These are phyloP conservation scores for Diarsia dahlii DNA, from an alignment of 2,888 invertebrate species.

Conservation along the genomic window DNA sequence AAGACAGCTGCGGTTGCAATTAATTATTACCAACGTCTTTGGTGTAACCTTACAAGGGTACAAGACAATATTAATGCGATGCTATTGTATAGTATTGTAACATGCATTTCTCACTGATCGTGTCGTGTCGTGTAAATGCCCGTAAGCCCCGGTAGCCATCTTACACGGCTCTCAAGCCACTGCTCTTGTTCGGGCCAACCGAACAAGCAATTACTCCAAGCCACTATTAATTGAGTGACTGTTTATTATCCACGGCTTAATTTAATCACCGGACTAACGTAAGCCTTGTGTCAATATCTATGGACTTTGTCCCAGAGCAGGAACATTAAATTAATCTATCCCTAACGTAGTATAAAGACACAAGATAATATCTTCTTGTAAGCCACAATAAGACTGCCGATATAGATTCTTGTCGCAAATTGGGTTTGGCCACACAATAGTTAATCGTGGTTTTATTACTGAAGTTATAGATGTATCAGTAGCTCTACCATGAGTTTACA, in stretches of 20 bases:
- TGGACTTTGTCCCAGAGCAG: conserved; percentile 30
- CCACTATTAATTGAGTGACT: conserved; percentile 58
- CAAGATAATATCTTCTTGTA: conserved; percentile 52
- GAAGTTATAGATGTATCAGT: conserved; percentile 37
- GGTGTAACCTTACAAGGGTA: conserved; percentile 8
- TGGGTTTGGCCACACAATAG: conserved; percentile 41
- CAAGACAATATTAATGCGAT: conserved; percentile 27
- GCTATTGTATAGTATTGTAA: conserved; percentile 34
- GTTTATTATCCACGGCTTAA: conserved; percentile 62
- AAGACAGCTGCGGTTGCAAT: conserved; percentile 19
- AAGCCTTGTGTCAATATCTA: conserved; percentile 55
- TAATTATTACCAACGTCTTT: conserved; percentile 36
- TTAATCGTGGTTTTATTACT: conserved; percentile 47
- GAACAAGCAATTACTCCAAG: conserved; percentile 57
- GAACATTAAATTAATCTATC: conserved; percentile 59
- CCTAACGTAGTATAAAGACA: conserved; percentile 28
- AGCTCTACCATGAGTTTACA: no score
- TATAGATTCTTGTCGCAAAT: conserved; percentile 56
- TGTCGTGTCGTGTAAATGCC: conserved; percentile 11
- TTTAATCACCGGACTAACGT: conserved; percentile 56
- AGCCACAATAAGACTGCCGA: conserved; percentile 51
- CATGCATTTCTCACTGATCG: conserved; percentile 22
- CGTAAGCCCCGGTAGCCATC: conserved; percentile 29
- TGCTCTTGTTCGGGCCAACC: conserved; percentile 34
- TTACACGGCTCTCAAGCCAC: conserved; percentile 30